Conservation (phyloP, 2,113 vertebrate genomes). For the Crotophaga sulcirostris region DNA sequence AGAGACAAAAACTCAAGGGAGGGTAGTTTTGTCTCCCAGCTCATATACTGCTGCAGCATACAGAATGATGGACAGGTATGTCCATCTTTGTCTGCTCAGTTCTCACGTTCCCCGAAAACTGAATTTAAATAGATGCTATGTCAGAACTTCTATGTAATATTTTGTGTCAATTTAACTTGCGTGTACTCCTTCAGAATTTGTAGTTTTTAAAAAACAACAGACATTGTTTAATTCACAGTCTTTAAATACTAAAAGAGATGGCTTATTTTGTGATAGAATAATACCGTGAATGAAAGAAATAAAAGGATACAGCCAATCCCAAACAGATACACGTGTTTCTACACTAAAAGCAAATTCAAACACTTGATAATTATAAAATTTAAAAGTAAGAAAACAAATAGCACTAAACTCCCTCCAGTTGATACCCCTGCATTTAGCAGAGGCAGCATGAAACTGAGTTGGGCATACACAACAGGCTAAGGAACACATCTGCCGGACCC, state of each 20-base stretch:
- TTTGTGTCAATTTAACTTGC: not conserved
- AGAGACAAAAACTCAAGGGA: too few relatives aligned
- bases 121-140: not conserved
- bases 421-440: not conserved
- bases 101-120: not conserved
- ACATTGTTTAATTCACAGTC: not conserved
- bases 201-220: not conserved
- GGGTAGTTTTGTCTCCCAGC: too few relatives aligned
- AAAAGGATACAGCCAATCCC: not conserved
- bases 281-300: fast-evolving
- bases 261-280: not conserved
- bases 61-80: not conserved
- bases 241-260: not conserved
- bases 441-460: not conserved
- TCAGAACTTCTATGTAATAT: not conserved
- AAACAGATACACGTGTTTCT: not conserved
- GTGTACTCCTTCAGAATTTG: not conserved
- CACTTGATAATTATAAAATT: not conserved
- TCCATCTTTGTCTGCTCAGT: not conserved
- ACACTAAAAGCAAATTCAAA: not conserved
- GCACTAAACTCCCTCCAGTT: not conserved
- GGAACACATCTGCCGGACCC: not conserved
- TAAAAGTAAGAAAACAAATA: not conserved
- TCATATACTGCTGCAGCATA: not conserved
- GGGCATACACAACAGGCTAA: not conserved